Evolutionary conservation across 2,797 vertebrate genomes (phyloP), one percentile per base, ranked within the genome.

Genomic region (Cuculus canorus): DNA sequence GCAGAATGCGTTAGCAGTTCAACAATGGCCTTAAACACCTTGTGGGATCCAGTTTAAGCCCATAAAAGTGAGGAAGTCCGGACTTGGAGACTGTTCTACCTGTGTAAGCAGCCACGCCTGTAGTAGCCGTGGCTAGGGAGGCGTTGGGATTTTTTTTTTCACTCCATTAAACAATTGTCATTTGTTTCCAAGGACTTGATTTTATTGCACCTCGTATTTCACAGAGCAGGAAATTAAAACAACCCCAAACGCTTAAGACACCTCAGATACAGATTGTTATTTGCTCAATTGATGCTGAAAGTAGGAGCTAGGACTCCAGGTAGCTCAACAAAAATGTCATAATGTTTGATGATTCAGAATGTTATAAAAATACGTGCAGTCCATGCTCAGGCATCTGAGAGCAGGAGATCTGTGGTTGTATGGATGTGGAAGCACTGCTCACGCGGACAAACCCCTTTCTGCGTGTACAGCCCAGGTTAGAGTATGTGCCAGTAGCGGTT

Each of bases 11-110:
- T 91, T 82, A 82, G 88, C 78, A 73, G 63, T 48, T 91, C 78
- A 66, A 72, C 88, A 88, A 8, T 64, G 75, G 59, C 90, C 45
- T 86, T 82, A 93, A 95, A 95, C 68, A 66, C 93, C 13, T 48
- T 53, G 64, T 70, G 66, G 71, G 86, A 89, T 95, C 95, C 93
- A 92, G 54, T 77, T 93, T 59, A 93, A 91, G 64, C 68, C 61
- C 92, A 77, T 95, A 85, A 91, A 96, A 96, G 78, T 15, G 71
- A 91, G 90, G 90, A 91, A 89, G 71, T 94, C 90, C 7, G 33
- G 88, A 47, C 83, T 82, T 80, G 64, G 90, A 92, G 78, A 56
- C 68, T 52, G 78, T 70, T 85, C 72, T 90, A 66, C 92, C 92
- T 85, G 45, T 54, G 59, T 30, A 25, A 9, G 9, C 81, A 72